Conservation (phyloP, 2,797 vertebrate genomes). For the Muraenolepis orangiensis region DNA sequence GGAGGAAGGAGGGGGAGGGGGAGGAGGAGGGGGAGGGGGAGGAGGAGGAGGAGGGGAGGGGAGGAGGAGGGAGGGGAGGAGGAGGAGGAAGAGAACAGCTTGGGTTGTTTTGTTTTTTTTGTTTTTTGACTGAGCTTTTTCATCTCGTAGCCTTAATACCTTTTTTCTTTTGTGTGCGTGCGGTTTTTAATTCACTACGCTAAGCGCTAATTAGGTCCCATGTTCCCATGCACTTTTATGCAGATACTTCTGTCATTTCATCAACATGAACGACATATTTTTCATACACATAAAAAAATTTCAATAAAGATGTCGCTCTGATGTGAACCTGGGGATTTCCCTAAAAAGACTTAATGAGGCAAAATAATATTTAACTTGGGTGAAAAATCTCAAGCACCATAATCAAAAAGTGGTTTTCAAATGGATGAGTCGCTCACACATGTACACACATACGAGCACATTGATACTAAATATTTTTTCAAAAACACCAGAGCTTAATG, state of each 20-base stretch:
- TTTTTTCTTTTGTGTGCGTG: neutral
- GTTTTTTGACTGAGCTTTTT: neutral
- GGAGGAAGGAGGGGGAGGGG: neutral
- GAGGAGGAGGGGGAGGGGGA: too few relatives aligned
- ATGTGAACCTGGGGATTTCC: neutral
- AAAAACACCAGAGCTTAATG: too few relatives aligned
- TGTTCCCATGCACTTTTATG: constrained; percentile 9
- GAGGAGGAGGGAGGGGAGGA: neutral
- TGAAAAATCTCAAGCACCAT: neutral
- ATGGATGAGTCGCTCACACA: too few relatives aligned
- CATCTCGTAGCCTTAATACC: neutral
- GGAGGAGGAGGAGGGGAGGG: neutral
- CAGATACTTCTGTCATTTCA: constrained; percentile 3
- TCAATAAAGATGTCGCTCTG: neutral
- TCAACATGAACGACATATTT: neutral
- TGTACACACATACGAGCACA: too few relatives aligned
- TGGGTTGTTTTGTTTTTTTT: too few relatives aligned
- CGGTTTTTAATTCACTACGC: neutral
- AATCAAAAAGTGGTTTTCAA: too few relatives aligned
- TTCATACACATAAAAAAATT: neutral
- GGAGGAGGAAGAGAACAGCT: neutral
- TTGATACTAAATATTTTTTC: too few relatives aligned
- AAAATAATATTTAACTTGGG: neutral
- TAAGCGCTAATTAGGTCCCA: neutral
- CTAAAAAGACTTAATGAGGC: neutral